Conservation (phyloP, 2,113 vertebrate genomes). For the Chionodraco myersi region DNA sequence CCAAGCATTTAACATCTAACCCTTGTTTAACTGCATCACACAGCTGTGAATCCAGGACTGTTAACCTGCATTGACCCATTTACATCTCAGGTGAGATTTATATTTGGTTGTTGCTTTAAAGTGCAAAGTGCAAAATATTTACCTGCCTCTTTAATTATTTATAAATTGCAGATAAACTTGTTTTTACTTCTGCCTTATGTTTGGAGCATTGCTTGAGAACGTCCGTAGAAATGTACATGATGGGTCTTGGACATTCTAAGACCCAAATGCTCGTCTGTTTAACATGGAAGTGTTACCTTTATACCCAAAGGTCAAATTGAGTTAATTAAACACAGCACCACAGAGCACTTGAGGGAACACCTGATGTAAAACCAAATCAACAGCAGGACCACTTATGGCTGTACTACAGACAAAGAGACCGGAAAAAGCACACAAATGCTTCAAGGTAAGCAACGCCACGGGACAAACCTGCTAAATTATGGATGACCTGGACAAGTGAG, state of each 20-base stretch:
- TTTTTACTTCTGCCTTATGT: no score
- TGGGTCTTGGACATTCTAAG: no score
- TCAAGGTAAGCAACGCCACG: slow-evolving; percentile 20
- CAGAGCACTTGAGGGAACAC: slow-evolving; percentile 24
- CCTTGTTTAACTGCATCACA: background rate
- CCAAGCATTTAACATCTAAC: slow-evolving; percentile 1
- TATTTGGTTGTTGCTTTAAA: background rate
- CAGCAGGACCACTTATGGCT: slow-evolving; percentile 19
- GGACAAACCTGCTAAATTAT: slow-evolving; percentile 64
- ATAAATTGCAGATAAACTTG: background rate
- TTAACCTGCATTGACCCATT: slow-evolving; percentile 8
- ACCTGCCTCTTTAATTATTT: background rate
- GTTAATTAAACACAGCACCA: slow-evolving; percentile 33
- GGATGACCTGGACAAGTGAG: slow-evolving; percentile 48
- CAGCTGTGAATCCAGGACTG: slow-evolving; percentile 3
- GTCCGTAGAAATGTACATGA: no score
- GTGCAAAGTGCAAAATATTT: background rate
- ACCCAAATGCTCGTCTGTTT: no score
- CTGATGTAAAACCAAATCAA: slow-evolving; percentile 52
- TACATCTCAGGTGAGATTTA: background rate
- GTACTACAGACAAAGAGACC: slow-evolving; percentile 5
- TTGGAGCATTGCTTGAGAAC: no score
- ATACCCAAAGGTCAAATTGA: slow-evolving; percentile 43
- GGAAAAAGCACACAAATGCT: slow-evolving; percentile 5
- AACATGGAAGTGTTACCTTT: background rate